phyloP scores from a whole-genome alignment of 1,140 invertebrate species.

The Anastatus disparis region DNA sequence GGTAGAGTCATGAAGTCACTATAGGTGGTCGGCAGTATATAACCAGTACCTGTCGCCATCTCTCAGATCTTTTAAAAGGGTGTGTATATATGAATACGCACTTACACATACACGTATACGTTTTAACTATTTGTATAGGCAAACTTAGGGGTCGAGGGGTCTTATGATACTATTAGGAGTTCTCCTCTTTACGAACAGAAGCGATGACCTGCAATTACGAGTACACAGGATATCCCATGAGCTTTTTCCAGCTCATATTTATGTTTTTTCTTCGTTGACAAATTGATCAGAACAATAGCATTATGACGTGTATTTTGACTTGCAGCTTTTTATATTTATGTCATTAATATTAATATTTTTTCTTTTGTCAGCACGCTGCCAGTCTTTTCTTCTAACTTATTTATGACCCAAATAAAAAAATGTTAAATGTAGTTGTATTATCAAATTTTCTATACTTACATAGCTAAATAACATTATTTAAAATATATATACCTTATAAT shows the following conservation, averaged over 20 bases:
- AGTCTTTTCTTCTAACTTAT: no score
- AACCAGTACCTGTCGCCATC: slow-evolving; percentile 64
- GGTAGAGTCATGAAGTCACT: slow-evolving; percentile 65
- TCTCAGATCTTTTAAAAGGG: slow-evolving; percentile 40
- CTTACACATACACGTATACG: no score
- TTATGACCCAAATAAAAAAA: no score
- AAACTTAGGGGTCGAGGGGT: no score
- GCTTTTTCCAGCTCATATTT: neutral
- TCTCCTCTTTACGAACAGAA: slow-evolving; percentile 42
- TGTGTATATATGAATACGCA: no score
- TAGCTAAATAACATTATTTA: no score
- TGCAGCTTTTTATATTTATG: neutral
- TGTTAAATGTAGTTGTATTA: no score
- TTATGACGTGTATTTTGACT: neutral
- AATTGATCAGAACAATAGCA: slow-evolving; percentile 3
- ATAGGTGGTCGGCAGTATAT: slow-evolving; percentile 65
- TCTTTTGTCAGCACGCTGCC: no score
- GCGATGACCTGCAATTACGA: slow-evolving; percentile 49
- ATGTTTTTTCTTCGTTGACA: neutral
- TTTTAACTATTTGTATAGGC: slow-evolving; percentile 61
- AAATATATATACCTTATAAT: no score
- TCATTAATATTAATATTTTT: no score
- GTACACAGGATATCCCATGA: neutral
- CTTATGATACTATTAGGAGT: no score
- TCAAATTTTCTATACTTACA: no score